These are phyloP conservation scores for Cylindroiulus punctatus DNA, from an alignment of 2,888 invertebrate genomes.

Conservation along the genomic window DNA sequence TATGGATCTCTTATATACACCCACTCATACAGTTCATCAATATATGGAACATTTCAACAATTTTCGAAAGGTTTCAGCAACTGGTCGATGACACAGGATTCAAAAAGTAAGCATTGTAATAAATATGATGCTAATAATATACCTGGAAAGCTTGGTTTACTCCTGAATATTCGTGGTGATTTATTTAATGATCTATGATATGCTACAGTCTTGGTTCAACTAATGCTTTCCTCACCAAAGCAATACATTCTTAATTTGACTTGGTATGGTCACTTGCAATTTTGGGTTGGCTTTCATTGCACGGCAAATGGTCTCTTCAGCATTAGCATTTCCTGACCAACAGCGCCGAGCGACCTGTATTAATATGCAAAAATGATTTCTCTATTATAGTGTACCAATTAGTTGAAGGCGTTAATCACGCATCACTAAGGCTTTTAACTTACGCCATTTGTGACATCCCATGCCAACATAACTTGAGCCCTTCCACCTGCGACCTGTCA, in stretches of 20 bases:
- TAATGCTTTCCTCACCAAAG: not conserved
- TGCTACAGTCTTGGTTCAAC: not conserved
- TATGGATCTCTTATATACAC: conserved; percentile 86
- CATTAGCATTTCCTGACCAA: conserved; percentile 72
- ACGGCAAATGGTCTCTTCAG: conserved; percentile 68
- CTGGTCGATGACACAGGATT: not conserved
- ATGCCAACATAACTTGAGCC: conserved; percentile 69
- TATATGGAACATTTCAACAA: conserved; percentile 93
- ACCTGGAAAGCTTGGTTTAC: not conserved
- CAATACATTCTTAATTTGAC: not conserved
- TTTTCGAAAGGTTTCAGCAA: conserved; percentile 75
- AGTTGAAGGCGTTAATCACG: not conserved
- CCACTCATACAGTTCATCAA: conserved; percentile 91
- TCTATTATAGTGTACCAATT: not conserved
- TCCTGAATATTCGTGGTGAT: not conserved
- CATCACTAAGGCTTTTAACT: conserved; percentile 60
- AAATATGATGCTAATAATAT: too few species aligned
- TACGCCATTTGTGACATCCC: conserved; percentile 74
- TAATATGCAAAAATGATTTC: not conserved
- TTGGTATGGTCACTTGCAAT: conserved; percentile 70
- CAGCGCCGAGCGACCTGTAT: conserved; percentile 68
- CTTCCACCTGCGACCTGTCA: conserved; percentile 67
- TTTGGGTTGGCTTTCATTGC: conserved; percentile 68
- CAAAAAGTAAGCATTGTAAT: not conserved
- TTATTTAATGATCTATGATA: not conserved